These are phyloP conservation scores for Cheilosia variabilis DNA, from an alignment of 2,888 invertebrate genomes.

Conservation along the genomic window DNA sequence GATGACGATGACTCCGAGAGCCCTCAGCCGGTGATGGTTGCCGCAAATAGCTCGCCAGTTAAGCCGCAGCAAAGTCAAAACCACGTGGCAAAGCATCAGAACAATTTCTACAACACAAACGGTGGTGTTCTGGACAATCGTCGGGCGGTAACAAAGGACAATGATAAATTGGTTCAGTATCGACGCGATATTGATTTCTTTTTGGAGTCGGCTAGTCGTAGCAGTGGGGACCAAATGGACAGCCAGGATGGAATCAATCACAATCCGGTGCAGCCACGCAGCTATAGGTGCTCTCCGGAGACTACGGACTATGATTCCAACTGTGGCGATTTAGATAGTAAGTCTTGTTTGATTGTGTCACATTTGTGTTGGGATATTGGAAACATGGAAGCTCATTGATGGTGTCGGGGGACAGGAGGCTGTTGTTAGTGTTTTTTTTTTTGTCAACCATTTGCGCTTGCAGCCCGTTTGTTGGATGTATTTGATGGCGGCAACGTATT, in stretches of 20 bases:
- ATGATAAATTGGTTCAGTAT: slow-evolving; percentile 70
- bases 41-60: slow-evolving; percentile 54
- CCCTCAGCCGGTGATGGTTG: slow-evolving; percentile 66
- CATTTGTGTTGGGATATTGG: not conserved
- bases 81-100: slow-evolving; percentile 60
- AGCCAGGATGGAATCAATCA: slow-evolving; percentile 83
- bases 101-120: slow-evolving; percentile 75
- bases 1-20: slow-evolving; percentile 78
- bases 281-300: slow-evolving; percentile 95
- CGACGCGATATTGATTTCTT: slow-evolving; percentile 83
- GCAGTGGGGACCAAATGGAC: slow-evolving; percentile 83
- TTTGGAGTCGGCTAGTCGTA: slow-evolving; percentile 83
- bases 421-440: not conserved
- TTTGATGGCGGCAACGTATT: too few species aligned
- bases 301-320: slow-evolving; percentile 96
- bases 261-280: slow-evolving; percentile 87
- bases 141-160: slow-evolving; percentile 66
- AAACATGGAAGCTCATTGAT: not conserved
- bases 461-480: too few species aligned
- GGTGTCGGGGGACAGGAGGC: not conserved
- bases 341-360: slow-evolving; percentile 80
- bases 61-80: slow-evolving; percentile 54
- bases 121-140: slow-evolving; percentile 76
- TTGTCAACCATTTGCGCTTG: too few species aligned
- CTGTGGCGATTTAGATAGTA: slow-evolving; percentile 92